Base-by-base conservation (phyloP, 2,797 vertebrate species). In the Adrianichthys oophorus region DNA sequence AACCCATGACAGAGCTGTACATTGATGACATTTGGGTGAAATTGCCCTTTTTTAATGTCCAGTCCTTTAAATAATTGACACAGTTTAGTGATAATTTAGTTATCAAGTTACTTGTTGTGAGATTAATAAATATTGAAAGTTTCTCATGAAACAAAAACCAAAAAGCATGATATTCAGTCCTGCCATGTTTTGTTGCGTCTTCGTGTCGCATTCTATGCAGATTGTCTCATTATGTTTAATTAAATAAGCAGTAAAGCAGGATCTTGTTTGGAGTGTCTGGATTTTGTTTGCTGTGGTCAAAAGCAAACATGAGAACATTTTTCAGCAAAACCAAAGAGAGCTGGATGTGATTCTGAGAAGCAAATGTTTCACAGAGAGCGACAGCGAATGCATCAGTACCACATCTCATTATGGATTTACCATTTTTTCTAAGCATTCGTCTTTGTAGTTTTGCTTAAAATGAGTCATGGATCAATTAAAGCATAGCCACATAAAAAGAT, bases 241-340 rank as follows among this genome's bases (percentile, higher is more conserved):
- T 41, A 48, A 52, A 51, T 5, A 26, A 44, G 16, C 29, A 3
- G 4, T 15, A 24, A 15, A 53, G 51, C 48, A 40, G 37, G 42
- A 40, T 57, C 32, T 19, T 7, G 7, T 52, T 19, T 13, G 0
- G 16, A 17, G 17, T 15, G 15, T 43, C 45, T 4, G 45, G 7
- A 51, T 52, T 68, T 54, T 73, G 52, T 64, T 56, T 73, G 52
- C 60, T 64, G 59, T 62, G 58, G 61, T 65, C 60, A 24, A 19
- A 17, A 60, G 52, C 52, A 32, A 37, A 62, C 40, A 17, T 48
- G 64, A 50, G 64, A 71, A 71, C 24, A 40, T 4, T 29, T 47
- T 41, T 50, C n/a, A 29, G 42, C 43, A 0, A 21, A 7, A 68
- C 24, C 15, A 7, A 18, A 50, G 41, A 7, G 53, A 40, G 46